phyloP scores from a whole-genome alignment of 2,113 vertebrate species.

The Salvelinus fontinalis region DNA sequence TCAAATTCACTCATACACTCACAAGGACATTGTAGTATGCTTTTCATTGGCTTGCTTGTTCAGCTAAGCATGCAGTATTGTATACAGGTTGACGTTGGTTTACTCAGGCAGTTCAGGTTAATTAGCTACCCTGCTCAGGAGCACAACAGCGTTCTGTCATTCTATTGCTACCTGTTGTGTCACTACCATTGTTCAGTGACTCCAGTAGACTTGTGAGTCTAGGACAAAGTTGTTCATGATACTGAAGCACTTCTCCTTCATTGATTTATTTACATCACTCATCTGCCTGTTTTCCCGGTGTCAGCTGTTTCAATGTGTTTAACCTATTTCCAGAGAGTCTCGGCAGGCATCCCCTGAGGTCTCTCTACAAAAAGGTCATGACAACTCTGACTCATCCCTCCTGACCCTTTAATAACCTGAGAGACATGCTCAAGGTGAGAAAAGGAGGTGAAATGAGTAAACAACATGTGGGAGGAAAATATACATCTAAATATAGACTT shows the following conservation, averaged over 20 bases:
- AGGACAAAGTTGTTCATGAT: not conserved
- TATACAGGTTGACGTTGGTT: not conserved
- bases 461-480: not conserved
- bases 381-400: slow-evolving; percentile 38
- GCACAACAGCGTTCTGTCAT: not conserved
- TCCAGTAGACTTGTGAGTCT: too few species aligned
- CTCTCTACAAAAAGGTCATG: slow-evolving; percentile 8
- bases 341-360: slow-evolving; percentile 13
- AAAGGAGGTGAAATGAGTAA: not conserved
- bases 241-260: not conserved
- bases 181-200: not conserved
- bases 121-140: not conserved
- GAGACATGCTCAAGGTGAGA: not conserved
- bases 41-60: not conserved
- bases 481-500: not conserved
- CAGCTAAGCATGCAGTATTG: not conserved
- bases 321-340: slow-evolving; percentile 39
- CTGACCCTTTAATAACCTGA: slow-evolving; percentile 26
- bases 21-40: not conserved
- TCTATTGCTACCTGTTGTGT: not conserved
- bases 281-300: not conserved
- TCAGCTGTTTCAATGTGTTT: slow-evolving; percentile 4
- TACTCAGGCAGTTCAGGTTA: not conserved
- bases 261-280: not conserved
- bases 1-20: not conserved